Evolutionary conservation across 2,888 invertebrate genomes (phyloP), one percentile per base, ranked within the genome.

Genomic region (Drosophila quasianomalipes): DNA sequence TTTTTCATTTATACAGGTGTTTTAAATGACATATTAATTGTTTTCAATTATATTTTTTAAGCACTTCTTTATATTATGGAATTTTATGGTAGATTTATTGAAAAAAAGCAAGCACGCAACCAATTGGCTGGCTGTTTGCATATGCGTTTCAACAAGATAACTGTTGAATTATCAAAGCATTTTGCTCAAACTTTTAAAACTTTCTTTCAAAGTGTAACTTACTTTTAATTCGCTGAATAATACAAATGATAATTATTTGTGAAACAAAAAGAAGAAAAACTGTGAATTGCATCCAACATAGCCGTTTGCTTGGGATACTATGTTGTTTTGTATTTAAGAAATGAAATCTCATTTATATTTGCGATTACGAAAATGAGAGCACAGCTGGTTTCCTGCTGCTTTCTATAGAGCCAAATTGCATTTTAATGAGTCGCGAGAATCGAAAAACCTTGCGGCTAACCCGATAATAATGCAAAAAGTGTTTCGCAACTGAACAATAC

Each of bases 391-490:
- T 53, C 28, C 10, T 19, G 31, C 19, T 39, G 33, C 7, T 49
- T 31, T 30, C 31, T 22, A 12, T 1, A 9, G 4, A 2, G 16
- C 9, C 33, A 33, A 33, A 47, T 37, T 63, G 81, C 60, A 76
- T 76, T 76, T 78, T 71, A 78, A 78, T 81, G 81, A 72, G 77
- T 59, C 33, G 64, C 63, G 63, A 66, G 59, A 64, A 47, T 58
- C 49, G 63, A 52, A 51, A 62, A 65, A 62, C 62, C 81, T 81
- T 57, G 73, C 73, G 81, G 79, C 73, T 54, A 81, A 57, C 62
- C 65, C 62, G 81, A 79, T 65, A 81, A 77, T 71, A 81, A 77
- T 57, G 53, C 47, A 76, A 57, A 70, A 74, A 74, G 41, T 41
- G 59, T 54, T 54, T 54, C 12, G 44, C 44, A 60, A 63, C 55